Evolutionary conservation across 2,113 vertebrate species (phyloP), one percentile per base, ranked within the genome.

Genomic region (Alaudala cheleensis): DNA sequence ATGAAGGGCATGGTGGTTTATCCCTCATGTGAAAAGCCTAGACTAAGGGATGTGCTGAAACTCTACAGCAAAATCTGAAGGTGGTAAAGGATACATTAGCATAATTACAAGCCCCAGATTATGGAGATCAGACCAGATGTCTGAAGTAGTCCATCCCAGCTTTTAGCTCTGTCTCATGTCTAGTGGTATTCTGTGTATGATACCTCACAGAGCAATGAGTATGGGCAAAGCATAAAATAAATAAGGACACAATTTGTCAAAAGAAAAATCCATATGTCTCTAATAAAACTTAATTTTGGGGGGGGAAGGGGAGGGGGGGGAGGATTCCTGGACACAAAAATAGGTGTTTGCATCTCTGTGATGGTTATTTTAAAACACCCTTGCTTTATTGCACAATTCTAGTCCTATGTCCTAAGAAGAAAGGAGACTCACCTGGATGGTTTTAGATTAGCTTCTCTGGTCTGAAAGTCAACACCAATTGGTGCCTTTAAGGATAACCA

Each of bases 361-460:
- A 50, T 34, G 4, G 4, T 67, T 57, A 33, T 77, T 87, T 92
- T 80, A n/a, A 71, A 81, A 40, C 18, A 65, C 44, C 5, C 47
- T 77, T 39, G 56, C 47, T 70, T 84, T 72, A 78, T 28, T 12
- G 11, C 79, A 83, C 54, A 50, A 11, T 65, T 45, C 24, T 61
- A 73, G 7, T 85, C 51, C 47, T 73, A 2, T 70, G 9, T 70
- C 64, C 49, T 77, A 64, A 42, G 22, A 81, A 73, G n/a, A 73
- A 53, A 70, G 14, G 25, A 47, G 69, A 69, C 34, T 70, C 33
- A 81, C 33, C 40, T 66, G 50, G 14, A 62, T 79, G 53, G 4
- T 86, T 93, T 96, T 95, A 73, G 51, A 90, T 86, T 56, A 76
- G 34, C 21, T 76, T 94, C 85, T 77, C 81, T 83, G 37, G 58